Conservation (phyloP, 2,113 vertebrate species). For the Podiceps cristatus region DNA sequence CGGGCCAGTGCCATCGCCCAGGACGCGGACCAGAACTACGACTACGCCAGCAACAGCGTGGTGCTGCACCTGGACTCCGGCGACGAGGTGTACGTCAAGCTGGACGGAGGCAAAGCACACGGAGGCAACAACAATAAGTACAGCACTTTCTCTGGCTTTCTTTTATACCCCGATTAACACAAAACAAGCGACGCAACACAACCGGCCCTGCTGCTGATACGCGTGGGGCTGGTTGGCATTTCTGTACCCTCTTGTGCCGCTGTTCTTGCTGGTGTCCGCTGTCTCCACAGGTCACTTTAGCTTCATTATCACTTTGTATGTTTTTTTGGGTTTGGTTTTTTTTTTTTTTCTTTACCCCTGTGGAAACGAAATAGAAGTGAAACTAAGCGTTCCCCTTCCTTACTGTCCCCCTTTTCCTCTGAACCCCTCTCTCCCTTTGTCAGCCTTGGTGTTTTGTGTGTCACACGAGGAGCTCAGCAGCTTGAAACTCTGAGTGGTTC, state of each 20-base stretch:
- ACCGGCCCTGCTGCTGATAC: accelerated
- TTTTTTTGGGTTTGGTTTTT: background rate
- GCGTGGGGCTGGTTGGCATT: background rate
- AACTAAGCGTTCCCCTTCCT: background rate
- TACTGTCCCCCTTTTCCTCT: background rate
- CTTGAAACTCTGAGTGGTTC: background rate
- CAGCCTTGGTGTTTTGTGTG: background rate
- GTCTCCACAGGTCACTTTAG: constrained; percentile 25
- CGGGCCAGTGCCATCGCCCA: constrained; percentile 94
- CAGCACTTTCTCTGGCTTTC: constrained; percentile 97
- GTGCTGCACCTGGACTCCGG: constrained; percentile 93
- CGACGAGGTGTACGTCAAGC: constrained; percentile 93
- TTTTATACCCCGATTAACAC: constrained; percentile 89
- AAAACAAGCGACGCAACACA: background rate
- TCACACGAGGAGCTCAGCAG: background rate
- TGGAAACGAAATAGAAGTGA: background rate
- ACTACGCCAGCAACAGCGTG: constrained; percentile 95
- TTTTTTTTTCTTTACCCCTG: background rate
- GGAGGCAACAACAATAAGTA: constrained; percentile 97
- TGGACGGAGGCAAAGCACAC: constrained; percentile 94
- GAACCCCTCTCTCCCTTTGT: background rate
- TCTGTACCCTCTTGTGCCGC: background rate
- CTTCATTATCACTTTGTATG: constrained; percentile 26
- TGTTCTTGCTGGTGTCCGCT: background rate
- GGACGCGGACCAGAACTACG: constrained; percentile 94